Base-by-base conservation (phyloP, 1,140 invertebrate genomes). In the Drosophila parabipectinata region DNA sequence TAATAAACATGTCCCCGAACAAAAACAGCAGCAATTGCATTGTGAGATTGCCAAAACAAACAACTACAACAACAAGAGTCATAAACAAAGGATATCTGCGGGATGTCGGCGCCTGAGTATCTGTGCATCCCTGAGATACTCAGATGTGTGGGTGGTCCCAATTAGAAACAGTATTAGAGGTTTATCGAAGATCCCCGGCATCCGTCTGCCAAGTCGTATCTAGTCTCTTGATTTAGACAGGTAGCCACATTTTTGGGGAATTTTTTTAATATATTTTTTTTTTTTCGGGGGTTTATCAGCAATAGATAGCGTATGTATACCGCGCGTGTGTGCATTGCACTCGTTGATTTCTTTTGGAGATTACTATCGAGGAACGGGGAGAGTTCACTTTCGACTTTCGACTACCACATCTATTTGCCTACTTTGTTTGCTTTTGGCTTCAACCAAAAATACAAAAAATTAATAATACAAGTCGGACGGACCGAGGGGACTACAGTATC, bases 1-100 rank as follows among this genome's bases (percentile, higher is more conserved):
- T 84, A 84, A 84, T 84, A 84, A 79, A 84, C 66, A 85, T 84
- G 80, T 84, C 51, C 47, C 41, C 32, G 24, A 34, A 41, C 32
- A 41, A 41, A n/a, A 41, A 41, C 39, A 15, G 39, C 39, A 41
- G 41, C 28, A 68, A 63, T 56, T 60, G 62, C 58, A 52, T 68
- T 58, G 39, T 47, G 18, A 18, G 54, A 45, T 30, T 69, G 67
- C 69, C 67, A 69, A 51, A 69, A 69, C 69, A 68, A 69, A 15
- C 15, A 15, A 15, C 15, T 15, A 15, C 15, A 15, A 15, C 69
- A 68, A 69, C 66, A 54, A 28, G 12, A 6, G 50, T 45, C 59
- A 62, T 57, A 30, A 53, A n/a, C 37, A 10, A 58, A 39, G 39
- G 60, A 32, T 37, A 21, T 69, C 67, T 56, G 63, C 64, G 63